Evolutionary conservation across 2,797 vertebrate genomes (phyloP), one percentile per base, ranked within the genome.

Genomic region (Chelmon rostratus): DNA sequence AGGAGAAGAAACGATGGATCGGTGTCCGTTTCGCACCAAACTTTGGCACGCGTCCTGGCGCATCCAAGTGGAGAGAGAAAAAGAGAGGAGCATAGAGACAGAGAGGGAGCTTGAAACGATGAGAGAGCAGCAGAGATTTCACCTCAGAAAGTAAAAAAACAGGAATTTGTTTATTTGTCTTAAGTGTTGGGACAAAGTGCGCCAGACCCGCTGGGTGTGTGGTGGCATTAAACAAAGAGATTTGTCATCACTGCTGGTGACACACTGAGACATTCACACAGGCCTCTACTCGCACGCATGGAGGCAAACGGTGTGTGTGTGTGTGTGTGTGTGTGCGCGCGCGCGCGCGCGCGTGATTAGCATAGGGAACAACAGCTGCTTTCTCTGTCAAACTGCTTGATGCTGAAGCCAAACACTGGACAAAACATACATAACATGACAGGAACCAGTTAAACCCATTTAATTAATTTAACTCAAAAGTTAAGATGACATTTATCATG

Each of bases 191-290:
- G 2, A 13, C 21, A 38, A 6, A 31, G 19, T 6, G 25, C 28
- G 44, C 9, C 47, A 31, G 53, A 65, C 2, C 6, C 19, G 5
- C 50, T 37, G n/a, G n/a, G 28, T 31, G 28, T 31, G 28, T 31
- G 28, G 11, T 11, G 28, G 3, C 28, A 3, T 31, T 28, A 31
- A 31, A 25, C 40, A 42, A 13, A 42, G 9, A 19, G 16, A 74
- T 86, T 84, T 88, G 88, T 91, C 86, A 78, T 87, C 68, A 16
- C 40, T 71, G 68, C 62, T 74, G 78, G 88, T 85, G 85, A 87
- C 37, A 61, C 11, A 57, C 28, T 5, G 28, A 72, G 12, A 40
- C 38, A 40, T 31, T 31, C 28, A 31, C 86, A 69, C 66, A 67
- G 69, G 79, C 71, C 68, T 38, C 15, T 72, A 73, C 38, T 37